Percentiles rank a stretch among this genome's conserved stretches.
phyloP scores from a whole-genome alignment of 2,797 vertebrate genomes.

The Syngnathus acus region DNA sequence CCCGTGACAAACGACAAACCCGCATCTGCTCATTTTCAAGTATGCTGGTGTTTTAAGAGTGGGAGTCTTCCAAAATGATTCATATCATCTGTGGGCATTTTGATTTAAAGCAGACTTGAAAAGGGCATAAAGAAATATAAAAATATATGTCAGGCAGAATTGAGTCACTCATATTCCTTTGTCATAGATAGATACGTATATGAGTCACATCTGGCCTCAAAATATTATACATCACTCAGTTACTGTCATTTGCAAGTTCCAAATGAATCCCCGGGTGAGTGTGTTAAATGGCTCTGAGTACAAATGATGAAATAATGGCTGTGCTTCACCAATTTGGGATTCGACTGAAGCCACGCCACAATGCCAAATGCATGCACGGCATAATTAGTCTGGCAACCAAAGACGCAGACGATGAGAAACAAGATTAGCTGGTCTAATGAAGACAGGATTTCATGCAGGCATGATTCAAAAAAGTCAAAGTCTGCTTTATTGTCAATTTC shows the following conservation, averaged over 20 bases:
- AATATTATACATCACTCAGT: constrained; percentile 2
- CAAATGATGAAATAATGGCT: too few species aligned
- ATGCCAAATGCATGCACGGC: neutral
- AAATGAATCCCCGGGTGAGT: neutral
- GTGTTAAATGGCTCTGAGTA: too few species aligned
- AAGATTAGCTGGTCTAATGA: neutral
- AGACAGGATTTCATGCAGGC: neutral
- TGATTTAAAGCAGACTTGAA: constrained; percentile 59
- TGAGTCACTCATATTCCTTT: constrained; percentile 47
- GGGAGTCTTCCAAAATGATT: constrained; percentile 21
- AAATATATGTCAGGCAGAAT: constrained; percentile 38
- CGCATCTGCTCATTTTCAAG: neutral
- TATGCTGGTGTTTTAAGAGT: neutral
- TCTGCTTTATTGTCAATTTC: too few species aligned
- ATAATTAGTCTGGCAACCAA: neutral
- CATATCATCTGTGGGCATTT: constrained; percentile 27
- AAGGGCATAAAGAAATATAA: constrained; percentile 50
- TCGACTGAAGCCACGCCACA: neutral
- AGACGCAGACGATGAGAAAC: neutral
- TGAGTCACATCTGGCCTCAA: constrained; percentile 46
- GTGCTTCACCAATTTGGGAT: neutral
- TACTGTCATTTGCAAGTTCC: neutral
- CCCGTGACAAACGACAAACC: neutral
- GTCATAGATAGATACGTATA: constrained; percentile 11
- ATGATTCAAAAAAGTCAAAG: neutral